Evolutionary conservation across 2,113 vertebrate species (phyloP).

Genomic region (Rhinichthys klamathensis): DNA sequence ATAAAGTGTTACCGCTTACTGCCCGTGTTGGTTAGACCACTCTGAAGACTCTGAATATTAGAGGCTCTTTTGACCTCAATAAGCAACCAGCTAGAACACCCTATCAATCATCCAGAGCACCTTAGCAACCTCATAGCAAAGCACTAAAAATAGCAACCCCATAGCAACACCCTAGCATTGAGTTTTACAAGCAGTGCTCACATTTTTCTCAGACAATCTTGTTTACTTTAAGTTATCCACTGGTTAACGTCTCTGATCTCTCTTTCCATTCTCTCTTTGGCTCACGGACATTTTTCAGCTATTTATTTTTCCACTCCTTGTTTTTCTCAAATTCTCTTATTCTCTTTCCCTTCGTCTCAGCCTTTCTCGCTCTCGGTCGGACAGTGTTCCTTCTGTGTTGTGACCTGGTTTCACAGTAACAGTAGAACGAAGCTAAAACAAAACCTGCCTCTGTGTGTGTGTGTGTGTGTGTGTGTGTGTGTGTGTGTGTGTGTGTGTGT

Average conservation of each 20-base stretch:
- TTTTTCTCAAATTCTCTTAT: not conserved
- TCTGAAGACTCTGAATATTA: not conserved
- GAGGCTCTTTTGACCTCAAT: not conserved
- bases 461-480: slow-evolving; percentile 18
- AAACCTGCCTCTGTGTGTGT: slow-evolving; percentile 28
- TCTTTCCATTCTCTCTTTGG: not conserved
- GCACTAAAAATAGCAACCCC: not conserved
- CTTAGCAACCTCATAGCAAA: not conserved
- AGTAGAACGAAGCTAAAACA: slow-evolving; percentile 42
- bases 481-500: slow-evolving; percentile 21
- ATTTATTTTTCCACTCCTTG: not conserved
- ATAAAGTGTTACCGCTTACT: too few relatives aligned
- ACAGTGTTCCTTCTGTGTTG: slow-evolving; percentile 45
- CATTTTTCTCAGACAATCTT: not conserved
- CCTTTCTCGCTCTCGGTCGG: slow-evolving; percentile 13
- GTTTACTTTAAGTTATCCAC: not conserved
- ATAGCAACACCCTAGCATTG: not conserved
- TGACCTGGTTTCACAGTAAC: slow-evolving; percentile 52
- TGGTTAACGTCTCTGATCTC: not conserved
- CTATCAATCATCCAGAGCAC: not conserved
- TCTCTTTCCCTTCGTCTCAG: slow-evolving; percentile 1
- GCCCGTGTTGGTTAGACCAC: too few relatives aligned
- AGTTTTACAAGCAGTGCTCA: not conserved
- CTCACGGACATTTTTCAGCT: not conserved
- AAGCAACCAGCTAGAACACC: not conserved